Conservation (phyloP, 2,888 invertebrate genomes). For the Hypena proboscidalis region DNA sequence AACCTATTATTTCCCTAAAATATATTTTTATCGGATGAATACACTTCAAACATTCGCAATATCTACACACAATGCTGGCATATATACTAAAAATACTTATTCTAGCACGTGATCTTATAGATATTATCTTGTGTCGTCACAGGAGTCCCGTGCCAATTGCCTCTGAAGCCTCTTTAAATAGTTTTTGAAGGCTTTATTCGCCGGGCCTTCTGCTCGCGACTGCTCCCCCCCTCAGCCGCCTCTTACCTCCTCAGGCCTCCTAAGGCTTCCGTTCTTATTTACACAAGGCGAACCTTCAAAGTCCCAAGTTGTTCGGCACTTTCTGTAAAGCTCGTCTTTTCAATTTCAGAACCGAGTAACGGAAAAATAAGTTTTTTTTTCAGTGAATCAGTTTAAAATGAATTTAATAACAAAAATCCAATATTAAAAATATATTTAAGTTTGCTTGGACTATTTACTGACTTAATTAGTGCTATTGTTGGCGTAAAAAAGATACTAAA, state of each 20-base stretch:
- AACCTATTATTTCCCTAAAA: constrained; percentile 22
- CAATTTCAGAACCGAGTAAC: constrained; percentile 49
- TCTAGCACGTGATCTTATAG: constrained; percentile 11
- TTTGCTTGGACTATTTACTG: too few species aligned
- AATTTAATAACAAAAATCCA: not conserved
- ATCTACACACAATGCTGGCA: not conserved
- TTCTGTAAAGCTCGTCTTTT: constrained; percentile 51
- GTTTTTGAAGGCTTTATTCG: constrained; percentile 72
- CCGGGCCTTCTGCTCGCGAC: constrained; percentile 60
- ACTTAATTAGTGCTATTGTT: too few species aligned
- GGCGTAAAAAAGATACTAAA: too few species aligned
- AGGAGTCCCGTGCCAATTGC: constrained; percentile 59
- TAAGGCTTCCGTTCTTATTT: constrained; percentile 68
- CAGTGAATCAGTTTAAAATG: not conserved
- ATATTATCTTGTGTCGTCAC: constrained; percentile 39
- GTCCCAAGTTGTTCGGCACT: constrained; percentile 63
- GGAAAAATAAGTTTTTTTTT: constrained; percentile 39
- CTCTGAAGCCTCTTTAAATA: constrained; percentile 76
- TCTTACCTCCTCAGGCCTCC: constrained; percentile 36
- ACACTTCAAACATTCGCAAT: constrained; percentile 12
- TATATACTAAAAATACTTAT: constrained; percentile 11
- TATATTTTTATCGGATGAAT: constrained; percentile 23
- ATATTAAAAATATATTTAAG: not conserved
- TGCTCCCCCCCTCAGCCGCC: constrained; percentile 38
- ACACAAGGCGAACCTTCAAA: constrained; percentile 70